Conservation (phyloP, 2,113 vertebrate genomes). For the Centropus bengalensis region DNA sequence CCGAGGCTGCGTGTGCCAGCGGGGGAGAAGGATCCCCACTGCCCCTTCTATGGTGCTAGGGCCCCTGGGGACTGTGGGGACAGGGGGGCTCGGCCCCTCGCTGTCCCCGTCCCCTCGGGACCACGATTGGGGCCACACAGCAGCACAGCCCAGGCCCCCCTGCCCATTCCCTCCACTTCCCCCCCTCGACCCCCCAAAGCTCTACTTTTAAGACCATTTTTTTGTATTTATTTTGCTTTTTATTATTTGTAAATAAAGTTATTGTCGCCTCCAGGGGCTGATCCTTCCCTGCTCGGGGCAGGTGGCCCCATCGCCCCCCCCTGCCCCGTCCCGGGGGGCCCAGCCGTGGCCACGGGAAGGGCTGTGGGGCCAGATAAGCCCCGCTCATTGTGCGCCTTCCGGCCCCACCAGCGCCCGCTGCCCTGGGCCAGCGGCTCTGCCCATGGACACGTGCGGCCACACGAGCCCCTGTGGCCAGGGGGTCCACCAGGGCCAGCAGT, state of each 20-base stretch:
- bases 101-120: background rate
- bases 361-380: background rate
- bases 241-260: conserved; percentile 65
- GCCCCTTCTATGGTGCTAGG: conserved; percentile 29
- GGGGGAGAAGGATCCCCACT: background rate
- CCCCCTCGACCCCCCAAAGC: background rate
- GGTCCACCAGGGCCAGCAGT: too few species aligned
- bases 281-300: background rate
- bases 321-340: background rate
- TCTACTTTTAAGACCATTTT: conserved; percentile 1
- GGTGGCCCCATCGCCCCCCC: background rate
- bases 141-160: background rate
- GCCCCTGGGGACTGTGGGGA: background rate
- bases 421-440: background rate
- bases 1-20: too few species aligned
- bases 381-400: conserved; percentile 49
- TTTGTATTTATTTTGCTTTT: conserved; percentile 70
- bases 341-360: background rate
- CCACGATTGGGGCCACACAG: background rate
- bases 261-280: background rate
- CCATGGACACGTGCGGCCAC: background rate
- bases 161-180: too few species aligned
- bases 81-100: background rate
- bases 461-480: rapidly evolving
- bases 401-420: background rate